Conservation (phyloP, 1,140 invertebrate species). For the Drosophila murphyi region DNA sequence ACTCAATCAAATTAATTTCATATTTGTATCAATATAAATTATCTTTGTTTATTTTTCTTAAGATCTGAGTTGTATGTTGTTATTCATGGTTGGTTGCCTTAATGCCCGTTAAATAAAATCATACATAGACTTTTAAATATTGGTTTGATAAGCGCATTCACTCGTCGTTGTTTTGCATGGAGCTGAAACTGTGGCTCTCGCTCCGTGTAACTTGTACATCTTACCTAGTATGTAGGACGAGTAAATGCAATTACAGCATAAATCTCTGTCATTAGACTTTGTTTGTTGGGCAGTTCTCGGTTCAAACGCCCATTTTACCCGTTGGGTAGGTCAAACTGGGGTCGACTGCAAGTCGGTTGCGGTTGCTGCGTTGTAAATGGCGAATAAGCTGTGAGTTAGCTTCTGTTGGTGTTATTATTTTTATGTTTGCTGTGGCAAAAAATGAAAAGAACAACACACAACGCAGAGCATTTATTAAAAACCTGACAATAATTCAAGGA, state of each 20-base stretch:
- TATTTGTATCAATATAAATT: too few relatives aligned
- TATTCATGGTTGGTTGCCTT: too few relatives aligned
- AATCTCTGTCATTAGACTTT: slow-evolving; percentile 82
- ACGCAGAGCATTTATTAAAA: slow-evolving; percentile 24
- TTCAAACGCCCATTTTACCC: slow-evolving; percentile 12
- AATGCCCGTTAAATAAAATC: too few relatives aligned
- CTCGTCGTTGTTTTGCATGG: slow-evolving; percentile 30
- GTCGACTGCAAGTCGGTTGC: slow-evolving; percentile 41
- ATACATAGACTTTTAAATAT: background rate
- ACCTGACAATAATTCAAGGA: slow-evolving; percentile 37
- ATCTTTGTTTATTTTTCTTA: too few relatives aligned
- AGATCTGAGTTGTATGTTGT: too few relatives aligned
- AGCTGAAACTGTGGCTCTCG: slow-evolving; percentile 10
- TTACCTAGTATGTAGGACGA: slow-evolving; percentile 20
- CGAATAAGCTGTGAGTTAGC: slow-evolving; percentile 64
- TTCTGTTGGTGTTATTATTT: slow-evolving; percentile 12
- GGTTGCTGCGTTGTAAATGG: slow-evolving; percentile 54
- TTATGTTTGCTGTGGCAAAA: slow-evolving; percentile 26
- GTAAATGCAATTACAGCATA: slow-evolving; percentile 80
- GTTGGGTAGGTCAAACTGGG: slow-evolving; percentile 29
- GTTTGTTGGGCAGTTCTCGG: slow-evolving; percentile 61
- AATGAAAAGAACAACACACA: slow-evolving; percentile 24
- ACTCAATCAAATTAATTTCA: too few relatives aligned
- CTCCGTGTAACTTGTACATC: background rate
- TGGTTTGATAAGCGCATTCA: slow-evolving; percentile 30